phyloP scores from a whole-genome alignment of 1,140 invertebrate species.

The Asobara japonica region DNA sequence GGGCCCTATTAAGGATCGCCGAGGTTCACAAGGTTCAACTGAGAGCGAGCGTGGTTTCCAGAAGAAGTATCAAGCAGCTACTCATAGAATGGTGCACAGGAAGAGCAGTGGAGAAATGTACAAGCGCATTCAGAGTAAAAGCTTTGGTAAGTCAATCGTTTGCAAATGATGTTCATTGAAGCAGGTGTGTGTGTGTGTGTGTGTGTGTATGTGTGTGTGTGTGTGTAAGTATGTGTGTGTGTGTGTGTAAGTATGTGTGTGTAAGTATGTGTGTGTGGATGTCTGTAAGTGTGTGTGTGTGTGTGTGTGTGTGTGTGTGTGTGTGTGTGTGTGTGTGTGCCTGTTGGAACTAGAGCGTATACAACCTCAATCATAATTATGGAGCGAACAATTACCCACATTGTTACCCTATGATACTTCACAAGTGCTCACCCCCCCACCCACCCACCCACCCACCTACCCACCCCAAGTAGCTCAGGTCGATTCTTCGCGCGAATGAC shows the following conservation, averaged over 20 bases:
- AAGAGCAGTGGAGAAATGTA: conserved; percentile 94
- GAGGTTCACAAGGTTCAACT: conserved; percentile 78
- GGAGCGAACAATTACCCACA: neutral
- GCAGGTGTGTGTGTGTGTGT: no score
- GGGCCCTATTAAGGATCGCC: conserved; percentile 58
- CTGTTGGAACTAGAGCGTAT: no score
- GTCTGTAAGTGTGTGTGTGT: no score
- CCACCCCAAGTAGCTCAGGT: no score
- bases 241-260: no score
- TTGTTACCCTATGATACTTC: neutral
- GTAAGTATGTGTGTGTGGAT: no score
- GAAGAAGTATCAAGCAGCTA: conserved; percentile 85
- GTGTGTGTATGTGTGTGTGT: no score
- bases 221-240: no score
- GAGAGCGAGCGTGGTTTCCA: conserved; percentile 87
- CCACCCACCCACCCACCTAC: no score
- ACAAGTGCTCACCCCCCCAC: no score
- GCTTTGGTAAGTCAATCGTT: conserved; percentile 76
- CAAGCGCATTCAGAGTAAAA: conserved; percentile 81
- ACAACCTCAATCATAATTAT: neutral
- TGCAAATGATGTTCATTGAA: neutral
- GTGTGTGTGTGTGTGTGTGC: no score
- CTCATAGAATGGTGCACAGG: conserved; percentile 89
- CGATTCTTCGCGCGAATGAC: conserved; percentile 1
- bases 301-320: no score